Conservation (phyloP, 2,797 vertebrate genomes). For the Phataginus tricuspis region DNA sequence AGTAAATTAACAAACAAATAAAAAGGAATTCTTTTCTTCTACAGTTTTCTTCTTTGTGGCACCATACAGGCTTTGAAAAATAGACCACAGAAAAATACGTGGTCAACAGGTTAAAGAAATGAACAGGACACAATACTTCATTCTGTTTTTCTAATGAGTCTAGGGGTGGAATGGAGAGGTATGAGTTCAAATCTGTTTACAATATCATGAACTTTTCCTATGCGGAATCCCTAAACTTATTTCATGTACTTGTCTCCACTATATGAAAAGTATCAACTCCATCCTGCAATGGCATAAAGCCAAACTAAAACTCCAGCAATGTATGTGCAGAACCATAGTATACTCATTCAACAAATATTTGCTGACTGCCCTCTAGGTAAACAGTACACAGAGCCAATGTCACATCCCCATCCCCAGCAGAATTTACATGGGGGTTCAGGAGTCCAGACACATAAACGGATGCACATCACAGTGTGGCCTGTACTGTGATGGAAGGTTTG, state of each 20-base stretch:
- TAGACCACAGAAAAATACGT: background rate
- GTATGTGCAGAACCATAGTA: background rate
- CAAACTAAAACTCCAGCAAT: constrained; percentile 44
- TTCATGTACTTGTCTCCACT: background rate
- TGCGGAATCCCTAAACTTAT: background rate
- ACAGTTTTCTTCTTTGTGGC: background rate
- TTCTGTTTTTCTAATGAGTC: constrained; percentile 6
- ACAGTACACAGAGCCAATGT: background rate
- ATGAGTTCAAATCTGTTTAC: constrained; percentile 10
- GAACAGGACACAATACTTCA: background rate
- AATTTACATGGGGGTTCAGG: accelerated
- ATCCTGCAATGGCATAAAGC: background rate
- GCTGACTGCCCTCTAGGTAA: background rate
- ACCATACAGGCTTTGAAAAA: background rate
- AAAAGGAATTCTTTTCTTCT: background rate
- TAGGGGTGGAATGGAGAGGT: background rate
- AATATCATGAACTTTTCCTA: background rate
- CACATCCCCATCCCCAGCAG: background rate
- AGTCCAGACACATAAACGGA: background rate
- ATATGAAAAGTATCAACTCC: background rate
- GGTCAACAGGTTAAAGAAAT: constrained; percentile 4
- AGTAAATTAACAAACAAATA: too few relatives aligned
- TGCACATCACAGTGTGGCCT: background rate
- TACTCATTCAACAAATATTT: background rate
- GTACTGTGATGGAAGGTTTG: background rate